Evolutionary conservation across 2,888 invertebrate species (phyloP), one percentile per base, ranked within the genome.

Genomic region (Agrochola macilenta): DNA sequence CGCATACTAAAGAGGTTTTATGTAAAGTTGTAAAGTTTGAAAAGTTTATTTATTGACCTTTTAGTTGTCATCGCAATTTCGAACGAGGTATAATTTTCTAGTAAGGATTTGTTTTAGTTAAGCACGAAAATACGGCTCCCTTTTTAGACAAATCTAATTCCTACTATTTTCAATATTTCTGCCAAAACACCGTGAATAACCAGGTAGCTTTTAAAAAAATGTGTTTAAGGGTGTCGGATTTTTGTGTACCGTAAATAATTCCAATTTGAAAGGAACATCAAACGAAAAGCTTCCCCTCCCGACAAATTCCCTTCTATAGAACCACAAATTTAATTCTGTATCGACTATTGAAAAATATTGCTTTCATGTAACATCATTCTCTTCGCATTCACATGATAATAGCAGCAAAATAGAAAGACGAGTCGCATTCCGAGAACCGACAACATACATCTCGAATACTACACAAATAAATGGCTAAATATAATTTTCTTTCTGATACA

Each of bases 341-440:
- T 87, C 89, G 90, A 88, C 91, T 91, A 93, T 94, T 93, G 93
- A 92, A 93, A 94, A 93, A 94, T 94, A 93, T 93, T 92, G 92
- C 93, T 91, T 91, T 90, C 88, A 90, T 92, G 89, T 92, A 92
- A 90, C 90, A 90, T 92, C 90, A 92, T 92, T 93, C 88, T 81
- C 85, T 85, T 83, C 87, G 87, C 89, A 93, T 95, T 94, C 94
- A 91, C 84, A 93, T 92, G 91, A 90, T 93, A 94, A 95, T 94
- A 91, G 91, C 90, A 91, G 88, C 86, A 88, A 93, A 93, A 93
- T 93, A 90, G 85, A 88, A 90, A 88, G 85, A 90, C 81, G 87
- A 87, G 78, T 78, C 83, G 88, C 88, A 87, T 88, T 88, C 76
- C 71, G 68, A 83, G 79, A 88, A 89, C 88, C 82, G 85, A 82